Base-by-base conservation (phyloP, 2,113 vertebrate genomes). In the Chloebia gouldiae region DNA sequence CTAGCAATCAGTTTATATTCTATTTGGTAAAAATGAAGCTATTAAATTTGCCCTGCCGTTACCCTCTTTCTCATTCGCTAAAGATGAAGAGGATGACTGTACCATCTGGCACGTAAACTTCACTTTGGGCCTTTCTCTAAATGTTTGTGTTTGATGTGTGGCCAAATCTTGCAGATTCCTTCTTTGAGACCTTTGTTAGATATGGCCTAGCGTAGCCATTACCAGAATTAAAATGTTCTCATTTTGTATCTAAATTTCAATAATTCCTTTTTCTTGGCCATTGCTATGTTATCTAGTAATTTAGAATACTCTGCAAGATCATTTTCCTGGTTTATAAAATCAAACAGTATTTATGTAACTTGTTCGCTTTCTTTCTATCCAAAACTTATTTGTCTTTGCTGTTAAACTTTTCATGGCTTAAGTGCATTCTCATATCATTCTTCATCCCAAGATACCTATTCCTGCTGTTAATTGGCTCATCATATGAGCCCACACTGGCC, bases 251-350 rank as follows among this genome's bases (percentile, higher is more conserved):
- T 56, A 86, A 80, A 88, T 95, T 95, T 60, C 85, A 77, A 6
- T 72, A 90, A 90, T 90, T 88, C 75, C 85, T 95, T 97, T 91
- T 94, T 88, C 71, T 96, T 97, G 96, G 95, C 85, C 42, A 80
- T 20, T 79, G 30, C 14, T 59, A 5, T 97, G 90, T 96, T 96
- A 94, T 95, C 59, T 73, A 90, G 90, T 88, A 2, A 77, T 95
- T 93, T 92, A 70, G 59, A 80, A 81, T 86, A 92, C 80, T 92
- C 76, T 88, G 47, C 42, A 80, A 81, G 82, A 94, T 90, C 66
- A 18, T 93, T 88, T 92, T 92, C n/a, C 28, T 80, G 63, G 49
- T 93, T 90, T 88, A 45, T 86, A 88, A 91, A 90, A 93, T 87
- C 75, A 93, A 49, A 69, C 19, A 11, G 4, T 95, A 72, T 96